These are phyloP conservation scores for Galerucella pusilla DNA, from an alignment of 2,888 invertebrate genomes.

Conservation along the genomic window DNA sequence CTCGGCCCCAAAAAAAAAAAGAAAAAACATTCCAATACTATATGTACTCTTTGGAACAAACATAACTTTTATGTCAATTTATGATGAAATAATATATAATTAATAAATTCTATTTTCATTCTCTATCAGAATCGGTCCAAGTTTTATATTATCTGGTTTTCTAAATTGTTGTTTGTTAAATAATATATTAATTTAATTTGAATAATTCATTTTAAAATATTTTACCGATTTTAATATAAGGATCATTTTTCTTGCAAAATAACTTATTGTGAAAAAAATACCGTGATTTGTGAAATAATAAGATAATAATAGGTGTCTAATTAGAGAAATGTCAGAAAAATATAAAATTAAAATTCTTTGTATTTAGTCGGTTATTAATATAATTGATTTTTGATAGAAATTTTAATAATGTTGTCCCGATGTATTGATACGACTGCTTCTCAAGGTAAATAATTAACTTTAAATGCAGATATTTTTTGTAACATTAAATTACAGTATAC, in stretches of 20 bases:
- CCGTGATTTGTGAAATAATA: background rate
- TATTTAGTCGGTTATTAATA: background rate
- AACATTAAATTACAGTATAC: no score
- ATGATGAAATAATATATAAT: no score
- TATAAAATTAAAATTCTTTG: background rate
- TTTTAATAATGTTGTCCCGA: background rate
- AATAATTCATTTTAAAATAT: constrained; percentile 16
- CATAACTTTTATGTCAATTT: no score
- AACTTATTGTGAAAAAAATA: background rate
- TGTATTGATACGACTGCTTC: background rate
- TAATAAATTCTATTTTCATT: no score
- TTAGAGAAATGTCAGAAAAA: background rate
- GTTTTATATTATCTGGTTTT: background rate
- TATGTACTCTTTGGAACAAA: no score
- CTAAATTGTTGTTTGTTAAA: background rate
- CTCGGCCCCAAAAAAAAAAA: no score
- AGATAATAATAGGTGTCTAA: background rate
- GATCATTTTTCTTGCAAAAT: background rate
- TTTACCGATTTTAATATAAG: background rate
- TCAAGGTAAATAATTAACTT: background rate
- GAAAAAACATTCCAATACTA: no score
- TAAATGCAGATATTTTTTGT: background rate
- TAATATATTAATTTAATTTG: background rate
- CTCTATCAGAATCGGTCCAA: no score
- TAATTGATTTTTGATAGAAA: constrained; percentile 4